phyloP scores from a whole-genome alignment of 2,888 invertebrate species.

The Gari tellinella region DNA sequence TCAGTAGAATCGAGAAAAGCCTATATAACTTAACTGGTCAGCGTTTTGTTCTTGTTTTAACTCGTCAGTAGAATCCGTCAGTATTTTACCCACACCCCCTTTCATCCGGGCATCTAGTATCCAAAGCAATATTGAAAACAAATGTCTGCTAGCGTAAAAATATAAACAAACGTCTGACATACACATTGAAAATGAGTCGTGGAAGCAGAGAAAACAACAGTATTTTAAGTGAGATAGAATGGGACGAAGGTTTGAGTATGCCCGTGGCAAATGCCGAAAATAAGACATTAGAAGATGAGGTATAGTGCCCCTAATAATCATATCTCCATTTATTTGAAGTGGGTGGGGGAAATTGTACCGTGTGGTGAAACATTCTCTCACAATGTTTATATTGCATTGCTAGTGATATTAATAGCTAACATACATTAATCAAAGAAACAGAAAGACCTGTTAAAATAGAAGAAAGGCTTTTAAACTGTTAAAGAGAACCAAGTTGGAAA shows the following conservation, averaged over 20 bases:
- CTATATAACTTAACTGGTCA: too few species aligned
- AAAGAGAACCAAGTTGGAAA: too few species aligned
- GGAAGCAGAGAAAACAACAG: conserved; percentile 71
- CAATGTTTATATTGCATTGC: too few species aligned
- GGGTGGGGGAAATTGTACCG: conserved; percentile 60
- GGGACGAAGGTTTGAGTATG: conserved; percentile 84
- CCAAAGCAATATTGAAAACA: conserved; percentile 74
- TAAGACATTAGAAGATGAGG: conserved; percentile 82
- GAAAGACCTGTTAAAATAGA: too few species aligned
- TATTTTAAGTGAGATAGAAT: conserved; percentile 82
- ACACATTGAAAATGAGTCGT: conserved; percentile 66
- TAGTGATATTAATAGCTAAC: too few species aligned
- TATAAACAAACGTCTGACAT: conserved; percentile 6
- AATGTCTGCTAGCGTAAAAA: conserved; percentile 39
- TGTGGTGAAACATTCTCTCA: too few species aligned
- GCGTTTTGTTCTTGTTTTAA: too few species aligned
- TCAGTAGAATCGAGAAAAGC: too few species aligned
- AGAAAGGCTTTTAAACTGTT: too few species aligned
- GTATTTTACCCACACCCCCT: too few species aligned
- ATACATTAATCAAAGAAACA: too few species aligned
- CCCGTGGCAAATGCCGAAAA: conserved; percentile 84
- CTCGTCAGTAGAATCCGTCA: too few species aligned
- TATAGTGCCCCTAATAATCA: conserved; percentile 34
- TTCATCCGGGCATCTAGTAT: conserved; percentile 74
- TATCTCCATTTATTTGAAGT: conserved; percentile 1